These are phyloP conservation scores for Choloepus didactylus DNA, from an alignment of 2,797 vertebrate species.

Conservation along the genomic window DNA sequence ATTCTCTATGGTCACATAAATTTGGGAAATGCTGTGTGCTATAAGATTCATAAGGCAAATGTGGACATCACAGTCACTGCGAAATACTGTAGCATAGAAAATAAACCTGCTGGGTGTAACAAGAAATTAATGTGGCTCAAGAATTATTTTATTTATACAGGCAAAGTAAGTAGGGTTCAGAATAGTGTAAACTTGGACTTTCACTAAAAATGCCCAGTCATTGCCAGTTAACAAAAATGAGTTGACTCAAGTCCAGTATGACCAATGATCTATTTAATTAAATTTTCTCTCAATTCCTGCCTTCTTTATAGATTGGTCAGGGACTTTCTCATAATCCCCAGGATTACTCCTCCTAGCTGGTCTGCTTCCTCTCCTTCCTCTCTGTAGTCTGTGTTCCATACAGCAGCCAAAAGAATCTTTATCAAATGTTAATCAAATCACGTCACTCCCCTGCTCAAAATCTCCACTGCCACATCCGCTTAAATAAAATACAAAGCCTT, in stretches of 20 bases:
- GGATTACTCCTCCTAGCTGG: not conserved
- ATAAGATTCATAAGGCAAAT: not conserved
- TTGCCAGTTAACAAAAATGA: slow-evolving; percentile 33
- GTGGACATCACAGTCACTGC: not conserved
- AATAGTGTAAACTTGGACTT: slow-evolving; percentile 35
- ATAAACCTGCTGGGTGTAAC: not conserved
- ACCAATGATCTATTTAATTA: slow-evolving; percentile 56
- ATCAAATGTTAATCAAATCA: not conserved
- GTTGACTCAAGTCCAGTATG: not conserved
- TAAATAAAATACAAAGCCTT: not conserved
- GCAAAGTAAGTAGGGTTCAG: not conserved
- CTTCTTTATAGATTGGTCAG: not conserved
- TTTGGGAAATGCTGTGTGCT: not conserved
- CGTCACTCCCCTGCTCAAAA: not conserved
- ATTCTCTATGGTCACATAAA: not conserved
- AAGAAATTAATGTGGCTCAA: not conserved
- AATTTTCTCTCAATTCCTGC: not conserved
- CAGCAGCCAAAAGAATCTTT: not conserved
- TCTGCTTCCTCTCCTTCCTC: not conserved
- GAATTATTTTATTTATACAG: slow-evolving; percentile 25
- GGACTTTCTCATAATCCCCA: slow-evolving; percentile 6
- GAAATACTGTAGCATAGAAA: slow-evolving; percentile 14
- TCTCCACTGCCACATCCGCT: not conserved
- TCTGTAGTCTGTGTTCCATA: not conserved
- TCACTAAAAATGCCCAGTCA: slow-evolving; percentile 1